Base-by-base conservation (phyloP, 2,797 vertebrate species). In the Morus bassanus region DNA sequence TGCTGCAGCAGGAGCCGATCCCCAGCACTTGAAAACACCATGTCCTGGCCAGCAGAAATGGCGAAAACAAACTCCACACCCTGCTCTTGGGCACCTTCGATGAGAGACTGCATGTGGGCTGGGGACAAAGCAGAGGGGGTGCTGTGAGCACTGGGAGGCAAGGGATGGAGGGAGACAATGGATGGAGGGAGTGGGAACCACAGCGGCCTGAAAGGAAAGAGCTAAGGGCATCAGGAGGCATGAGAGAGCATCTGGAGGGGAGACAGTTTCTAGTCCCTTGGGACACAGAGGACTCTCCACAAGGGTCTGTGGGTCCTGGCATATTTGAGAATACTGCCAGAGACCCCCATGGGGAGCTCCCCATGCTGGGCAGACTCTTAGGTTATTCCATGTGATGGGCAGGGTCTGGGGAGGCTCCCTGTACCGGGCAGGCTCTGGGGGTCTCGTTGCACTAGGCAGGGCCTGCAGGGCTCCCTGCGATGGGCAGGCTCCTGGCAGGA, bases 41-140 rank as follows among this genome's bases (percentile, higher is more conserved):
- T 98, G 97, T 99, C 99, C 97, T 99, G 99, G 72, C 98, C 99
- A 10, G 98, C 98, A 77, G 99, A 99, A 67, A 99, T 96, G 31
- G 98, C 98, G 0, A 99, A 99, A 73, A 99, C 98, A n/a, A 99
- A 99, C 89, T 85, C 97, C 91, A 99, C 94, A 5, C 96, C 98
- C 74, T 97, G 98, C 2, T 97, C 97, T 43, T 96, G 97, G 31
- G 99, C 98, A 75, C 98, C 98, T 30, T 33, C 48, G 19, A 99
- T 98, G 79, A 99, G 98, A 60, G 98, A 98, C 76, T 16, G 98
- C 95, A 99, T 88, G 75, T 97, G 97, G 94, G 93, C 99, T 99
- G 96, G 79, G 74, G 70, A 95, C 82, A 91, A 65, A 86, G 94
- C 27, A 87, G 57, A 65, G n/a, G 7, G 46, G 8, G 18, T 25